Conservation (phyloP, 2,797 vertebrate genomes). For the Poecilia gillii region DNA sequence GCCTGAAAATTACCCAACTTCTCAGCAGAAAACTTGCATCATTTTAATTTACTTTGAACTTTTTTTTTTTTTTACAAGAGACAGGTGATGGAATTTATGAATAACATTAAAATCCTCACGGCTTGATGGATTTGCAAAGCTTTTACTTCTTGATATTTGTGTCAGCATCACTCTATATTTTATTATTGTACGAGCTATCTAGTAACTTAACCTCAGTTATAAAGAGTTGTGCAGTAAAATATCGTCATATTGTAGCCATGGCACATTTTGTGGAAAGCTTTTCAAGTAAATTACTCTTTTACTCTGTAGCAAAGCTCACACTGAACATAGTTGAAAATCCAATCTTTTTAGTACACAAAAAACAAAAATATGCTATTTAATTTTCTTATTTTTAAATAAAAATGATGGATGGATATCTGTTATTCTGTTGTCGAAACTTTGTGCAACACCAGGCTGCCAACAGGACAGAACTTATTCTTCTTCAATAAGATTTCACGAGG, state of each 20-base stretch:
- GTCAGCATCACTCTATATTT: not conserved
- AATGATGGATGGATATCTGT: not conserved
- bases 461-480: not conserved
- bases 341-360: not conserved
- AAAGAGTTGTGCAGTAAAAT: not conserved
- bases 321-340: not conserved
- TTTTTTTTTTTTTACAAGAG: not conserved
- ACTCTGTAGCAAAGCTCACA: not conserved
- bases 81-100: conserved; percentile 15
- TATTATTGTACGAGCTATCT: not conserved
- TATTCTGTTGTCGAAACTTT: not conserved
- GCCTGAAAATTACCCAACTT: conserved; percentile 5
- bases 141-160: not conserved
- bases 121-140: conserved; percentile 7
- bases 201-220: not conserved
- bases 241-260: not conserved
- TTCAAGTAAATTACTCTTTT: not conserved
- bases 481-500: too few relatives aligned
- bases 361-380: too few relatives aligned
- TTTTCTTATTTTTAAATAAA: not conserved
- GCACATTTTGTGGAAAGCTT: not conserved
- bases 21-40: conserved; percentile 19
- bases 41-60: conserved; percentile 11
- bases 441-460: not conserved
- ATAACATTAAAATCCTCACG: conserved; percentile 1